These are phyloP conservation scores for Scaptomyza flava DNA, from an alignment of 2,888 invertebrate species.

Conservation along the genomic window DNA sequence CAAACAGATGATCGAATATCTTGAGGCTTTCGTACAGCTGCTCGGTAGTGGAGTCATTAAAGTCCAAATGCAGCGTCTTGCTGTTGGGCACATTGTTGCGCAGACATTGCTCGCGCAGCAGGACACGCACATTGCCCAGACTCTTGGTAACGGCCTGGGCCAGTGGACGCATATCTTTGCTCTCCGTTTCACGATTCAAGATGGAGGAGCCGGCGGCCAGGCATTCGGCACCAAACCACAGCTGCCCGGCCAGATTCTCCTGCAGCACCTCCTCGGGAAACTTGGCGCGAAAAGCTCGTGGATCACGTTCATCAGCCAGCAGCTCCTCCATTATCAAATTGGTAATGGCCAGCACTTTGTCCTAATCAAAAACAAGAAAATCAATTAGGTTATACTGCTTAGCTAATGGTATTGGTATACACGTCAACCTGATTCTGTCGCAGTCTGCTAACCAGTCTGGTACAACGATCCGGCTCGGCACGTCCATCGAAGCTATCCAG, in stretches of 20 bases:
- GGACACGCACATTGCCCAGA: conserved; percentile 95
- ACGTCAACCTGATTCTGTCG: conserved; percentile 94
- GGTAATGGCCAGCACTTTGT: conserved; percentile 95
- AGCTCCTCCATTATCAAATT: conserved; percentile 98
- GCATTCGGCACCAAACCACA: conserved; percentile 99
- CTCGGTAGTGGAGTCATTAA: conserved; percentile 88
- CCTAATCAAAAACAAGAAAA: conserved; percentile 84
- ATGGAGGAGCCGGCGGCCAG: conserved; percentile 99
- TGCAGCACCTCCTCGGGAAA: conserved; percentile 99
- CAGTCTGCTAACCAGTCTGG: conserved; percentile 96
- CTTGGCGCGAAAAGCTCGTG: conserved; percentile 97
- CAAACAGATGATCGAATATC: conserved; percentile 97
- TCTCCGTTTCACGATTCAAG: conserved; percentile 98
- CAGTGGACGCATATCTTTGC: conserved; percentile 97
- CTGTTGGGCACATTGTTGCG: conserved; percentile 87
- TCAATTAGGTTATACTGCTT: background rate
- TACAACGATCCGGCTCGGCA: conserved; percentile 98
- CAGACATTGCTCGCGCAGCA: conserved; percentile 94
- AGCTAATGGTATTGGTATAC: no score
- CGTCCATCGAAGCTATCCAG: conserved; percentile 99
- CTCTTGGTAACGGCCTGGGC: conserved; percentile 98
- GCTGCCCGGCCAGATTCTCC: conserved; percentile 98
- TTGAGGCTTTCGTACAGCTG: conserved; percentile 92
- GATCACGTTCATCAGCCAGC: conserved; percentile 93
- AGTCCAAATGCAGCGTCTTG: conserved; percentile 85